Evolutionary conservation across 1,140 invertebrate species (phyloP), one percentile per base, ranked within the genome.

Genomic region (Thaumetopoea pityocampa): DNA sequence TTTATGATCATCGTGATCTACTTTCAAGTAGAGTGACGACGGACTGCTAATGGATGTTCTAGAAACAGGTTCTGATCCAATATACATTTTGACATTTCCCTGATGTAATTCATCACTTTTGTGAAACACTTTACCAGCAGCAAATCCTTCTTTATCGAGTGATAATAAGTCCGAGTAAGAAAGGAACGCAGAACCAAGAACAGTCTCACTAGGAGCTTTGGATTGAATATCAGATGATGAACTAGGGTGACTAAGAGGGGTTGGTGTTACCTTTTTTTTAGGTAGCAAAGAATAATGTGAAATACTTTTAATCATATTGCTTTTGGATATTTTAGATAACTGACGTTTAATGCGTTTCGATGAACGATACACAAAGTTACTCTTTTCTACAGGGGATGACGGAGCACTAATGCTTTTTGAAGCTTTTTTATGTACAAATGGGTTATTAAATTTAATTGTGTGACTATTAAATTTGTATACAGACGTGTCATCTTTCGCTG

Each of bases 291-390:
- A 82, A 40, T 77, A 77, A 44, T 84, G 80, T 3, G 80, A 84
- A 36, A 84, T 55, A 51, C 80, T 84, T 60, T 80, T 82, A 16
- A 84, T 80, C 71, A 82, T 80, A 53, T 51, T 79, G 28, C 64
- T 84, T 38, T 82, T 74, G 5, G 80, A 77, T 43, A 84, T 48
- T 41, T 79, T 82, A 3, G 80, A 79, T 7, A 82, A 41, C 29
- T 82, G 67, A 44, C 57, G 52, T 52, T 73, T 74, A 17, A 84
- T 77, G 26, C 62, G 57, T 55, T 67, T 71, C 12, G 80, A 84
- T 5, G 77, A 81, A 33, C 80, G 77, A 62, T 84, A 74, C 32
- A 84, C 64, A 50, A 82, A 74, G 41, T 67, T 49, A 41, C 67
- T 67, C 45, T 71, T 82, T 41, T 82, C 78, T 53, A 69, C 57